Conservation (phyloP, 2,888 invertebrate species). For the Andrena dorsata region DNA sequence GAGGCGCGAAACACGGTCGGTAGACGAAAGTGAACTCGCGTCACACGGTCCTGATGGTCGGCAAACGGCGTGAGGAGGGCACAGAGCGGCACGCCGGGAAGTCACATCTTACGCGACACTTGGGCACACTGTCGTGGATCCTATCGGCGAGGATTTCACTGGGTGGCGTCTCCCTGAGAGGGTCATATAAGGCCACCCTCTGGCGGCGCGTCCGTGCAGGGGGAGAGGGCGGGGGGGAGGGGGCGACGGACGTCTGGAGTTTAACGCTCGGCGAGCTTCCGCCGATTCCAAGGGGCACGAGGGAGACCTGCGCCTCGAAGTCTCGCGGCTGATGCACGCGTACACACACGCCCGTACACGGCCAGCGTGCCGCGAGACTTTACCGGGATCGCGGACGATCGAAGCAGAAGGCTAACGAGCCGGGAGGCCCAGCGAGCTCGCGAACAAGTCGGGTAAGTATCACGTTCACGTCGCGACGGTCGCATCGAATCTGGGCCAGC, state of each 20-base stretch:
- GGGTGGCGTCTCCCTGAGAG: neutral
- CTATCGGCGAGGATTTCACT: conserved; percentile 32
- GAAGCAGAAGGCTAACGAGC: conserved; percentile 5
- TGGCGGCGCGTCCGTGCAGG: neutral
- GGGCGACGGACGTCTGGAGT: neutral
- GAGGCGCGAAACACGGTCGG: neutral
- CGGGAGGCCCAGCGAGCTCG: conserved; percentile 44
- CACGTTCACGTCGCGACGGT: conserved; percentile 74
- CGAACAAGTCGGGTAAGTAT: conserved; percentile 52
- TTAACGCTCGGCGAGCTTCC: conserved; percentile 13
- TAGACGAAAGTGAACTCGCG: conserved; percentile 6
- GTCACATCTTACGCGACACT: conserved; percentile 67
- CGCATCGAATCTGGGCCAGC: conserved; percentile 82
- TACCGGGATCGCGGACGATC: neutral
- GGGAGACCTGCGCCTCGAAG: too few relatives aligned
- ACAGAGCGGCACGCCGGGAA: conserved; percentile 34
- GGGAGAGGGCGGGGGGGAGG: too few relatives aligned
- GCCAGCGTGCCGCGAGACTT: neutral
- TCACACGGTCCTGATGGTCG: conserved; percentile 25
- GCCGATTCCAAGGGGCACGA: neutral
- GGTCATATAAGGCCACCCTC: conserved; percentile 39
- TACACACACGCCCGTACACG: neutral
- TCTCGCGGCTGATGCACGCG: too few relatives aligned
- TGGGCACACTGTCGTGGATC: conserved; percentile 28
- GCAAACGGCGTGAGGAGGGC: conserved; percentile 38